These are phyloP conservation scores for Synergus japonicus DNA, from an alignment of 2,888 invertebrate genomes.

Conservation along the genomic window DNA sequence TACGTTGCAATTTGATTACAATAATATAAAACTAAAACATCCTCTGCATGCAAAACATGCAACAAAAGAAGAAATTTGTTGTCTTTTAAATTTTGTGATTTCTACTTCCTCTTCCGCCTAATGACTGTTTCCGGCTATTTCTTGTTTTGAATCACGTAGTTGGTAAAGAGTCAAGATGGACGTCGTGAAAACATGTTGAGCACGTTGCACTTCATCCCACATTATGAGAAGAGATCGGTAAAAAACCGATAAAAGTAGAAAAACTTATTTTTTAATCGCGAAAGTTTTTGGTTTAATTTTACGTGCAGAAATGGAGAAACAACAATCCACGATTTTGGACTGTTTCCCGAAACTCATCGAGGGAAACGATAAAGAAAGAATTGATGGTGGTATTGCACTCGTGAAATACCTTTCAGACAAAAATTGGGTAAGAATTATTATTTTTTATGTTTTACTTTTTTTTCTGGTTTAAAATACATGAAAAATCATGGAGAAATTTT, in stretches of 20 bases:
- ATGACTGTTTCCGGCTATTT: neutral
- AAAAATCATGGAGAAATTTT: constrained; percentile 42
- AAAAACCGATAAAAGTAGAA: neutral
- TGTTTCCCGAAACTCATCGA: constrained; percentile 76
- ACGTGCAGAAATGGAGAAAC: constrained; percentile 62
- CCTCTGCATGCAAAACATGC: too few relatives aligned
- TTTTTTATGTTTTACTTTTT: constrained; percentile 44
- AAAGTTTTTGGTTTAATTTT: constrained; percentile 43
- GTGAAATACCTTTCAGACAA: constrained; percentile 75
- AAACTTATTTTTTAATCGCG: neutral
- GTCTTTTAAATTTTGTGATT: neutral
- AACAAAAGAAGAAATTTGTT: neutral
- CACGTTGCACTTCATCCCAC: constrained; percentile 55
- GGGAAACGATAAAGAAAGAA: constrained; percentile 73
- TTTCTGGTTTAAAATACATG: constrained; percentile 59
- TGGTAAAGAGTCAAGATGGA: neutral
- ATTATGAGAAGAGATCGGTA: neutral
- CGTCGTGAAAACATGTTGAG: constrained; percentile 2
- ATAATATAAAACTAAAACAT: too few relatives aligned
- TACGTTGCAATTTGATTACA: too few relatives aligned
- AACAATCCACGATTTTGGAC: constrained; percentile 76
- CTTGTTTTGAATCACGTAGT: neutral
- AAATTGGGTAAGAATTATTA: constrained; percentile 71
- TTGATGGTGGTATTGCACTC: constrained; percentile 75
- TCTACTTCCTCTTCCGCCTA: neutral